These are phyloP conservation scores for Puma concolor DNA, from an alignment of 2,113 vertebrate species.

Conservation along the genomic window DNA sequence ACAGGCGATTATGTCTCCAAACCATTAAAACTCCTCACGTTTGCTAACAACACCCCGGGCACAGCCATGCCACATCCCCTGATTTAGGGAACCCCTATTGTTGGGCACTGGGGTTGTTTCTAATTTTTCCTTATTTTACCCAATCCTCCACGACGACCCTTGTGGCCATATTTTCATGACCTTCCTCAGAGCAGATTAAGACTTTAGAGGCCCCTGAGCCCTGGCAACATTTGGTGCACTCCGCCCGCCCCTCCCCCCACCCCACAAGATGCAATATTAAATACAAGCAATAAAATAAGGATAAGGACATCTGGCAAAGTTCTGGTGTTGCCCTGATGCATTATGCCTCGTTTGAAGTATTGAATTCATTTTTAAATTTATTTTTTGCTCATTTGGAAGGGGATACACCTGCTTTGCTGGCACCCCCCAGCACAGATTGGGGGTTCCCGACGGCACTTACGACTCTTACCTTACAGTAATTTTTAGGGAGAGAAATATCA, in stretches of 20 bases:
- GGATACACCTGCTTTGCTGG: no score
- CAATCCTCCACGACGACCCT: no score
- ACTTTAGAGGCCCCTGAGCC: background rate
- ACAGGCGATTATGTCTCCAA: background rate
- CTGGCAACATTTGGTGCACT: background rate
- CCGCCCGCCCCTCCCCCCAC: no score
- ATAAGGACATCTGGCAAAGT: background rate
- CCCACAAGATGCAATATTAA: background rate
- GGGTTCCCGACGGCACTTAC: background rate
- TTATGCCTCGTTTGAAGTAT: background rate
- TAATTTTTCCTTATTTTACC: background rate
- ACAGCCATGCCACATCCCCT: background rate
- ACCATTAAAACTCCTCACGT: background rate
- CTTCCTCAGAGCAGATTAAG: background rate
- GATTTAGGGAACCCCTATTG: background rate
- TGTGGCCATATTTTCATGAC: background rate
- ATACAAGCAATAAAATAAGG: background rate
- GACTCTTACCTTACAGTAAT: background rate
- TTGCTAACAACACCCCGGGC: background rate
- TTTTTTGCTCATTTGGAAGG: background rate
- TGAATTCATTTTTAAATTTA: background rate
- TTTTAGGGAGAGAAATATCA: background rate
- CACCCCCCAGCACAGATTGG: background rate
- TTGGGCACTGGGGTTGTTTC: background rate
- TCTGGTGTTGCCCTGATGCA: background rate